These are phyloP conservation scores for Atta texana DNA, from an alignment of 1,140 invertebrate species.

Conservation along the genomic window DNA sequence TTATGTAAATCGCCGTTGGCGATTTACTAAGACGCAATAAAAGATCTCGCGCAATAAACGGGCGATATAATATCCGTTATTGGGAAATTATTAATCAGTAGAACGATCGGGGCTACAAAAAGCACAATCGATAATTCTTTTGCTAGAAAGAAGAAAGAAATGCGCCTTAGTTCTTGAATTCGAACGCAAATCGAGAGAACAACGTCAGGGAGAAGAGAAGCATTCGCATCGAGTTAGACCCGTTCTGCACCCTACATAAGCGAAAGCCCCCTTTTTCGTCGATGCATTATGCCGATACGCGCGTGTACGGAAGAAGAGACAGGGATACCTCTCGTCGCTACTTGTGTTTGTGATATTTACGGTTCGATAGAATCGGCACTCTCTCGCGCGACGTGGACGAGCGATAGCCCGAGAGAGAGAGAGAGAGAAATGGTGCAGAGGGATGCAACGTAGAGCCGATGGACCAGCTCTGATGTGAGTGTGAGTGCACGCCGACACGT, in stretches of 20 bases:
- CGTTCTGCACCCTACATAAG: constrained; percentile 22
- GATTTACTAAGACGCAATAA: constrained; percentile 37
- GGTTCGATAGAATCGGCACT: constrained; percentile 84
- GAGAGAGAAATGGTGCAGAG: constrained; percentile 12
- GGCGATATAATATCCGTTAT: constrained; percentile 47
- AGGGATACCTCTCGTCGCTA: constrained; percentile 52
- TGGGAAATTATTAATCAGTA: constrained; percentile 37
- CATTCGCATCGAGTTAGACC: constrained; percentile 23
- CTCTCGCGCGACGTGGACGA: constrained; percentile 79
- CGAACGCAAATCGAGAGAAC: background rate
- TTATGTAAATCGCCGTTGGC: constrained; percentile 65
- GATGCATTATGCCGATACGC: constrained; percentile 44
- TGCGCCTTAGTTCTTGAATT: background rate
- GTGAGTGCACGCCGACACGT: constrained; percentile 62
- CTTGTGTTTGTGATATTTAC: constrained; percentile 82
- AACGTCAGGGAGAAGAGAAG: background rate
- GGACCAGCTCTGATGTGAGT: constrained; percentile 75
- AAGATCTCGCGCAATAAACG: constrained; percentile 39
- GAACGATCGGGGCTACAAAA: background rate
- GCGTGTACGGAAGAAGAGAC: constrained; percentile 28
- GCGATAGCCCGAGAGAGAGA: constrained; percentile 60
- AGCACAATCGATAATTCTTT: constrained; percentile 9
- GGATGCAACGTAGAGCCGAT: constrained; percentile 59
- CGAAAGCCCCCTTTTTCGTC: background rate
- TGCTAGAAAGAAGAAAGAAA: too few species aligned